Evolutionary conservation across 2,888 invertebrate genomes (phyloP), one percentile per base, ranked within the genome.

Genomic region (Dioctria linearis): DNA sequence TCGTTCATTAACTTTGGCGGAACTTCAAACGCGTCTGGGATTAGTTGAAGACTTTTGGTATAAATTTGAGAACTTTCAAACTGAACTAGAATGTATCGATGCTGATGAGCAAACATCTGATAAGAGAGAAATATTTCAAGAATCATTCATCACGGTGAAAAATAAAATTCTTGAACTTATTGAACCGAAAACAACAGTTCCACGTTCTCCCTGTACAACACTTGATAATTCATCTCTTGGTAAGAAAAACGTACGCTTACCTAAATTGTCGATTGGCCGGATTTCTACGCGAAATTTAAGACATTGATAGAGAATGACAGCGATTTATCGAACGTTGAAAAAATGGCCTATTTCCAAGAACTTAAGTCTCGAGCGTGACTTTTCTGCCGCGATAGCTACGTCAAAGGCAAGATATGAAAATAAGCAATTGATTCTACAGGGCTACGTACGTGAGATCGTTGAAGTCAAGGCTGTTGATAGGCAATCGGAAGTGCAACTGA

Each of bases 21-120:
- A 61, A 25, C 61, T 5, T n/a, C 4, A 61, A 3, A 4, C 51
- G 3, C 6, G 61, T 6, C n/a, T 61, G 25, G 4, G 61, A 8
- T 61, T 61, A 61, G 59, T 59, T 11, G 59, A 59, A 59, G 59
- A 13, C 11, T 59, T n/a, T 59, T 59, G 59, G n/a, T n/a, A n/a
- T n/a, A n/a, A n/a, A n/a, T n/a, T n/a, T n/a, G n/a, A n/a, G n/a
- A n/a, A n/a, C n/a, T n/a, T n/a, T n/a, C n/a, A n/a, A n/a, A n/a
- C n/a, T n/a, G n/a, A n/a, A n/a, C n/a, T n/a, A n/a, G n/a, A n/a
- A n/a, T n/a, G n/a, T n/a, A n/a, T n/a, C n/a, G n/a, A n/a, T n/a
- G n/a, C n/a, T n/a, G n/a, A n/a, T n/a, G n/a, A n/a, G n/a, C n/a
- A n/a, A n/a, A n/a, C n/a, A n/a, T n/a, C n/a, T n/a, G n/a, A n/a